Base-by-base conservation (phyloP, 2,888 invertebrate species). In the Stramonita haemastoma region DNA sequence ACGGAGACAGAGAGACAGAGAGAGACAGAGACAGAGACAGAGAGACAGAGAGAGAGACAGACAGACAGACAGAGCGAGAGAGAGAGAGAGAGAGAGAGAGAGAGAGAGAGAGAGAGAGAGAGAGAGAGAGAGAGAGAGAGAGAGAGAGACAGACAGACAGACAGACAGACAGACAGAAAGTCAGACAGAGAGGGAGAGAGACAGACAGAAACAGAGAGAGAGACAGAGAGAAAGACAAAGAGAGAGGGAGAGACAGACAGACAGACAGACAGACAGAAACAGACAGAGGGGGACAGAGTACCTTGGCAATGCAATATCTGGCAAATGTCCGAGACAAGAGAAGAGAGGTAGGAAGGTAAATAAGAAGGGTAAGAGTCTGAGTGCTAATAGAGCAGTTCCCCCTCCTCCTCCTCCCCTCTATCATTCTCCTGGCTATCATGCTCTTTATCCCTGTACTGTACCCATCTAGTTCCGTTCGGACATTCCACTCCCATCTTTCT, bases 161-260 rank as follows among this genome's bases (percentile, higher is more conserved):
- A 79, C 32, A 81, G 81, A 81, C 19, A 34, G 81, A 81, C 0
- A 81, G 81, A 36, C 0, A 84, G 46, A 46, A 32, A 70, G 84
- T 34, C 29, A 73, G 73, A 85, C 15, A 46, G 29, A 73, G 46
- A 77, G 70, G 36, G 70, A 60, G 60, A 77, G 56, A 84, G 56
- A 60, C 29, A 57, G 84, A 86, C 57, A 60, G 57, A 70, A 29
- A 77, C 57, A 86, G 57, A 70, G 46, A 86, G 86, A 86, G 73
- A 77, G 46, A 86, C 56, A 56, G 56, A 89, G 86, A 86, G 26
- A 77, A 57, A 86, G 29, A 77, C 13, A 86, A 77, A 86, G 79
- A 81, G n/a, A 81, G 81, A 36, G 19, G 34, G 81, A 81, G 19
- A 81, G 81, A 81, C 19, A 81, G 70, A 86, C 4, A 70, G 73